Conservation (phyloP, 2,113 vertebrate genomes). For the Crotalus helleri region DNA sequence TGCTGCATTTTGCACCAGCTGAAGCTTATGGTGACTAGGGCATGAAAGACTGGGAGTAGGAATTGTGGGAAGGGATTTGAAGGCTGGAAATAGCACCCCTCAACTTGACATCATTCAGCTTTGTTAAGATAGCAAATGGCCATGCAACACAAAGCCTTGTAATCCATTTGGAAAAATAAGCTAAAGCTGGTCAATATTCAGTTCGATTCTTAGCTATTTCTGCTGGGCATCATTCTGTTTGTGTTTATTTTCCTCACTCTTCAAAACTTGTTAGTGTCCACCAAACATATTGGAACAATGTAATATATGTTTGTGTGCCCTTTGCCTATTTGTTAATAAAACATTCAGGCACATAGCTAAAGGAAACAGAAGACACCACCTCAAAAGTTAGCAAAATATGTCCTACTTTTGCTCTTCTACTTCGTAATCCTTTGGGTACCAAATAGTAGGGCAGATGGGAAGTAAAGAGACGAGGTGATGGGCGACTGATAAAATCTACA, state of each 20-base stretch:
- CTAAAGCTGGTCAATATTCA: neutral
- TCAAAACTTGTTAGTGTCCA: neutral
- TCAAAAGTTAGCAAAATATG: neutral
- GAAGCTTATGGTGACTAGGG: neutral
- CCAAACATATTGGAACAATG: neutral
- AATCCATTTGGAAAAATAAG: neutral
- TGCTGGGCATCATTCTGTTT: neutral
- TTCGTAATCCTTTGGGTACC: constrained; percentile 55
- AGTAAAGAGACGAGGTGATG: constrained; percentile 48
- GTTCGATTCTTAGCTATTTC: neutral
- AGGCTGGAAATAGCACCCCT: too few relatives aligned
- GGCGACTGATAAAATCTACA: neutral
- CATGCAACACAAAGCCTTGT: neutral
- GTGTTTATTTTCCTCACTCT: neutral
- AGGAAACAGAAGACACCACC: too few relatives aligned
- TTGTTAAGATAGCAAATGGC: neutral
- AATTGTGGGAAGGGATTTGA: too few relatives aligned
- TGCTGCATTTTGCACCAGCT: neutral
- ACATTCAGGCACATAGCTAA: neutral
- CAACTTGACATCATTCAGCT: neutral
- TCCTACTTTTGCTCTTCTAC: constrained; percentile 55
- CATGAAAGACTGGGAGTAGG: neutral
- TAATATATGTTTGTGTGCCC: neutral
- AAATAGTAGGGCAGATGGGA: constrained; percentile 62
- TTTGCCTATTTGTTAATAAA: neutral